Conservation (phyloP, 2,113 vertebrate species). For the Echinops telfairi region DNA sequence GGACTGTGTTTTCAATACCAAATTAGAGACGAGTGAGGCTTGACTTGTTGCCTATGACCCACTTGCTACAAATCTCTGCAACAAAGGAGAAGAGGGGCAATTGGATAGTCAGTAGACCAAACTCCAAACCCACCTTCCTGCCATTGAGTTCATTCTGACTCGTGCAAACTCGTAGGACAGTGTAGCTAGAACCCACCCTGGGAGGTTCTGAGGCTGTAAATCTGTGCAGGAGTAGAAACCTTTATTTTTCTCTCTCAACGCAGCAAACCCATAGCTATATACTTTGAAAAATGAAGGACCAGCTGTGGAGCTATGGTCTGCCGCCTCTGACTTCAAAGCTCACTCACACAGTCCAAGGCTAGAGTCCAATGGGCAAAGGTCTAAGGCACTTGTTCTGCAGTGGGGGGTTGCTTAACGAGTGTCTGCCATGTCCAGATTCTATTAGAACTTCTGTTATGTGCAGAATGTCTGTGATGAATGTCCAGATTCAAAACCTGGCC, state of each 20-base stretch:
- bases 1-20: slow-evolving; percentile 36
- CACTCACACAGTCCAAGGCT: not conserved
- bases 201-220: too few species aligned
- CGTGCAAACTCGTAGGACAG: too few species aligned
- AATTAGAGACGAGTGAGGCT: slow-evolving; percentile 46
- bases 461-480: too few species aligned
- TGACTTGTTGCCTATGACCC: not conserved
- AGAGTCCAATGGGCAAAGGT: not conserved
- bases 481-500: not conserved
- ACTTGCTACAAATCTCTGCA: slow-evolving; percentile 30
- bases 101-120: not conserved
- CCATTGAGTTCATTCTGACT: too few species aligned
- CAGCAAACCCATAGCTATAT: not conserved
- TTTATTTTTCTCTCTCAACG: too few species aligned
- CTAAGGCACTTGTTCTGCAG: not conserved
- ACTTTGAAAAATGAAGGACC: not conserved
- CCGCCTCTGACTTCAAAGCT: not conserved
- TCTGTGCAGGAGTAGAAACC: too few species aligned
- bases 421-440: too few species aligned
- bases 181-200: too few species aligned
- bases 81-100: not conserved
- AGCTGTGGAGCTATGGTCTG: not conserved
- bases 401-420: rapidly evolving
- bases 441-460: too few species aligned
- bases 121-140: too few species aligned